phyloP scores from a whole-genome alignment of 2,888 invertebrate species.

The Penaeus monodon region DNA sequence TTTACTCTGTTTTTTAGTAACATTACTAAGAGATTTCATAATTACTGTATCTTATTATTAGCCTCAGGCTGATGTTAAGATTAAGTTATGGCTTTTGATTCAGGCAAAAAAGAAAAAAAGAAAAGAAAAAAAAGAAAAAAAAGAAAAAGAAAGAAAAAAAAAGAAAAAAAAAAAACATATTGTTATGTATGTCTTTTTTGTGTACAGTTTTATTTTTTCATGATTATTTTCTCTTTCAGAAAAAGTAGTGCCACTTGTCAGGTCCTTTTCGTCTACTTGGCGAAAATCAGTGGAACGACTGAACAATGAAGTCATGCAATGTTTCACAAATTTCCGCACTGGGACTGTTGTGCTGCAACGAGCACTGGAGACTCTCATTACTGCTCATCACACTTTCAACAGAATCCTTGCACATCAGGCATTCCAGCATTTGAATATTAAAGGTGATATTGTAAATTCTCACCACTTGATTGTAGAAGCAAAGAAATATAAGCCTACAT shows the following conservation, averaged over 20 bases:
- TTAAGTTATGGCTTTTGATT: too few relatives aligned
- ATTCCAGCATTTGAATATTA: conserved; percentile 70
- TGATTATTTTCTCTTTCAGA: conserved; percentile 69
- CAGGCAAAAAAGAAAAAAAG: neutral
- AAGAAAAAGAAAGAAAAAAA: neutral
- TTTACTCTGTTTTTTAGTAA: too few relatives aligned
- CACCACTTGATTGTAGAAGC: conserved; percentile 99
- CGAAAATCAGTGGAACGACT: conserved; percentile 94
- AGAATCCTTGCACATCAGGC: conserved; percentile 86
- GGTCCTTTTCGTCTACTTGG: conserved; percentile 93
- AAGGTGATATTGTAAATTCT: conserved; percentile 92
- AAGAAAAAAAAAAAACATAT: too few relatives aligned
- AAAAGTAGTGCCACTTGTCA: conserved; percentile 86
- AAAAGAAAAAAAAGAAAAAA: neutral
- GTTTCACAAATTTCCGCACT: conserved; percentile 95
- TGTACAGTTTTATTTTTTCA: neutral
- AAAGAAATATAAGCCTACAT: conserved; percentile 98
- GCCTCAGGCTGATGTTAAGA: too few relatives aligned
- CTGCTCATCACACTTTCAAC: conserved; percentile 97
- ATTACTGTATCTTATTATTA: too few relatives aligned
- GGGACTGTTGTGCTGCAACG: conserved; percentile 95
- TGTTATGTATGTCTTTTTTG: too few relatives aligned
- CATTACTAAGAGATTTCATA: too few relatives aligned
- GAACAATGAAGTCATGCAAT: conserved; percentile 91
- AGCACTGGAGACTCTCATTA: conserved; percentile 93